A percentile compares a stretch with the other conserved stretches of the same genome.
phyloP scores from a whole-genome alignment of 2,113 vertebrate species.

The Oryzias celebensis region DNA sequence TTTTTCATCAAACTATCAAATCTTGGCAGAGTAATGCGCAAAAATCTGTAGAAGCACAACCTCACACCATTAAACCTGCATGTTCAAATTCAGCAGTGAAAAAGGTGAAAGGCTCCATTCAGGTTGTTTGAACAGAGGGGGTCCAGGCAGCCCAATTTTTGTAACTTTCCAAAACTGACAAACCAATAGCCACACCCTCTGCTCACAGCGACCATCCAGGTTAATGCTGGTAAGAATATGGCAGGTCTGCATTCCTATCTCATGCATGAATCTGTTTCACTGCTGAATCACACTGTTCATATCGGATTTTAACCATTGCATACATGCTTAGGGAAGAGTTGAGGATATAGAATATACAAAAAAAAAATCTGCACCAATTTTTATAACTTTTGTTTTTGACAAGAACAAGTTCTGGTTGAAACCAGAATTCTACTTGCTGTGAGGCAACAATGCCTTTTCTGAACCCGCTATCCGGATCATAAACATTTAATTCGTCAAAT shows the following conservation, averaged over 20 bases:
- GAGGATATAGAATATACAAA: background rate
- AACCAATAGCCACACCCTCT: slow-evolving; percentile 45
- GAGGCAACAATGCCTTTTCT: too few species aligned
- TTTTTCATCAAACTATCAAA: slow-evolving; percentile 2
- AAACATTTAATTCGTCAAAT: too few species aligned
- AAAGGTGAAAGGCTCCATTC: slow-evolving; percentile 63
- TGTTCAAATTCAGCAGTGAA: slow-evolving; percentile 2
- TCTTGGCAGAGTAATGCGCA: background rate
- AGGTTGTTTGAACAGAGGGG: slow-evolving; percentile 35
- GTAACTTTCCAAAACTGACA: slow-evolving; percentile 52
- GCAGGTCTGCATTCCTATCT: slow-evolving; percentile 14
- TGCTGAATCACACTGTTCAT: slow-evolving; percentile 4
- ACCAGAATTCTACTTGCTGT: too few species aligned
- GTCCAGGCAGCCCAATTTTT: slow-evolving; percentile 35
- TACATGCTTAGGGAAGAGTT: background rate
- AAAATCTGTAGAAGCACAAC: background rate
- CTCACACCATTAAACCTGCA: slow-evolving; percentile 8
- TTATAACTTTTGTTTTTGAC: too few species aligned
- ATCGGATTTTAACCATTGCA: background rate
- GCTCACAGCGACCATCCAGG: slow-evolving; percentile 43
- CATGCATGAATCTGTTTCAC: slow-evolving; percentile 1
- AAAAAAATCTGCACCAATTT: too few species aligned
- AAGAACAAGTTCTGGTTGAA: too few species aligned
- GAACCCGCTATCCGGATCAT: too few species aligned
- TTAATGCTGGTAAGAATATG: slow-evolving; percentile 35